These are phyloP conservation scores for Drosophila anceps DNA, from an alignment of 2,888 invertebrate species.

Conservation along the genomic window DNA sequence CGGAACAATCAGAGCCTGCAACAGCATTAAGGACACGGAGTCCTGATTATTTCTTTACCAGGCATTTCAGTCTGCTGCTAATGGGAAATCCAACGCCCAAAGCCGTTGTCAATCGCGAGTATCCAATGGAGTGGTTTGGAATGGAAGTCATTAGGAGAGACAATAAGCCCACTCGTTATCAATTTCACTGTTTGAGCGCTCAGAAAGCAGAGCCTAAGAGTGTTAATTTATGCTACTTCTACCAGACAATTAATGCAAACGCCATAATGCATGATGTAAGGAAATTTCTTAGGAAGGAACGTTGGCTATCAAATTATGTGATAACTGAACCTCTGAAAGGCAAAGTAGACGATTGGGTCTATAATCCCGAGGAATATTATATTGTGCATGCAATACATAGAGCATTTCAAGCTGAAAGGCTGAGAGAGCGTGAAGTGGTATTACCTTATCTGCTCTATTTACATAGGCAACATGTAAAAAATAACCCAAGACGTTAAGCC, in stretches of 20 bases:
- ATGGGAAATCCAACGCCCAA: not conserved
- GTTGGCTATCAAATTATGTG: slow-evolving; percentile 17
- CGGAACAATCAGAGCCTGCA: not conserved
- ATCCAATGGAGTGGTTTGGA: not conserved
- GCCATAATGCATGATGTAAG: slow-evolving; percentile 1
- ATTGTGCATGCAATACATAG: not conserved
- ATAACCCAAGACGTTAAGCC: not conserved
- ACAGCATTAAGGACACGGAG: not conserved
- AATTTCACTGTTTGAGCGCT: not conserved
- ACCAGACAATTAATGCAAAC: not conserved
- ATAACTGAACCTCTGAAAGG: not conserved
- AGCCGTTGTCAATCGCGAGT: too few species aligned
- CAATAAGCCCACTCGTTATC: slow-evolving; percentile 1
- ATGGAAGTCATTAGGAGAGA: not conserved
- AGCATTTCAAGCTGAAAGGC: not conserved
- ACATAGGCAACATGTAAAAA: not conserved
- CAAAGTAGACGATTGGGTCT: too few species aligned
- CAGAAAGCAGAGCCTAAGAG: not conserved
- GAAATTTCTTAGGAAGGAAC: not conserved
- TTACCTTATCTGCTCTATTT: not conserved
- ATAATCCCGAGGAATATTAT: not conserved
- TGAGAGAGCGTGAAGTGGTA: not conserved
- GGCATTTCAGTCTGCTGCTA: not conserved
- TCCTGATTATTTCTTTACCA: not conserved
- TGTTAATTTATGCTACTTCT: too few species aligned